Percentiles rank a stretch among this genome's conserved stretches.
Evolutionary conservation across 2,888 invertebrate species (phyloP).

Genomic region (Dimorphilus gyrociliatus): DNA sequence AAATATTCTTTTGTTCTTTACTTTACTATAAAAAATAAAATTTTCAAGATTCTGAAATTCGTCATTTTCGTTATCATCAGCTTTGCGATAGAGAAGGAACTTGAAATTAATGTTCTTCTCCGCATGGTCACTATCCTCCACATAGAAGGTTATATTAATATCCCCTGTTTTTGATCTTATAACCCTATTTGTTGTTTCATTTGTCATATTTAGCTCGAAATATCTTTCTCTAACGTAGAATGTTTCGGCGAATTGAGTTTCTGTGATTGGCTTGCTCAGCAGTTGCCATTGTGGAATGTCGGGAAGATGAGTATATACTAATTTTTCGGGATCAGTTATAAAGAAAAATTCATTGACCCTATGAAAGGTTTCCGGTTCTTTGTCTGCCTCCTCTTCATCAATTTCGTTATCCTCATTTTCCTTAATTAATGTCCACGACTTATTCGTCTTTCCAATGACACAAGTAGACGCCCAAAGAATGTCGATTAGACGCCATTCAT

Average conservation of each 20-base stretch:
- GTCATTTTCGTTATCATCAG: too few species aligned
- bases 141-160: slow-evolving; percentile 18
- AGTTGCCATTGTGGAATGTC: slow-evolving; percentile 29
- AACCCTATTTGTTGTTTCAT: too few species aligned
- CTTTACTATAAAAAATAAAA: too few species aligned
- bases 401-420: slow-evolving; percentile 17
- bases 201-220: slow-evolving; percentile 21
- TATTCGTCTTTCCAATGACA: slow-evolving; percentile 21
- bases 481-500: slow-evolving; percentile 29
- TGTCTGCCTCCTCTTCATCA: slow-evolving; percentile 6
- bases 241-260: slow-evolving; percentile 20
- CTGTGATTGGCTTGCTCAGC: slow-evolving; percentile 16
- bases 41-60: too few species aligned
- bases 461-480: slow-evolving; percentile 32
- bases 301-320: slow-evolving; percentile 30
- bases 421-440: slow-evolving; percentile 27
- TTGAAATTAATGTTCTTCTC: too few species aligned
- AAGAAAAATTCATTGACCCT: slow-evolving; percentile 33
- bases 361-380: slow-evolving; percentile 23
- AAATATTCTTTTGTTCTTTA: too few species aligned
- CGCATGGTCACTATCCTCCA: slow-evolving; percentile 17
- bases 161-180: slow-evolving; percentile 20
- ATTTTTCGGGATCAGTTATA: slow-evolving; percentile 26
- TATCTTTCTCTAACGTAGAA: slow-evolving; percentile 29
- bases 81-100: too few species aligned